phyloP scores from a whole-genome alignment of 2,888 invertebrate genomes.

The Leuctra nigra region DNA sequence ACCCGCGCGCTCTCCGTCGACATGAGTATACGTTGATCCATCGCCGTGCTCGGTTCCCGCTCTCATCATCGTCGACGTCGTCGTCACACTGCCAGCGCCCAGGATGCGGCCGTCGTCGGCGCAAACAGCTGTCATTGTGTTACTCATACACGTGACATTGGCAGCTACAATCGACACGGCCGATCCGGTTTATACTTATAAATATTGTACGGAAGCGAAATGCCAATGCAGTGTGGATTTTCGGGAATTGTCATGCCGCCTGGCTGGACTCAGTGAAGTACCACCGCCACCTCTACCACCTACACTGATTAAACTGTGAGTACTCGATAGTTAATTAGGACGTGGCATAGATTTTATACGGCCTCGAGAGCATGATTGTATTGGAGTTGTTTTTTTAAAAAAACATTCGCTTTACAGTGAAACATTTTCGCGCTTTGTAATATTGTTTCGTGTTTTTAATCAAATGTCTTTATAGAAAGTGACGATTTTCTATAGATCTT shows the following conservation, averaged over 20 bases:
- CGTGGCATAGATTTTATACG: constrained; percentile 1
- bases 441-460: too few relatives aligned
- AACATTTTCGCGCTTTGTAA: too few relatives aligned
- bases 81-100: constrained; percentile 35
- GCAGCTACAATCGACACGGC: neutral
- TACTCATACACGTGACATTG: neutral
- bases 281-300: constrained; percentile 34
- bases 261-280: constrained; percentile 35
- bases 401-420: too few relatives aligned
- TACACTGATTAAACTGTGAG: constrained; percentile 36
- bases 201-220: neutral
- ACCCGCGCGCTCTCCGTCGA: too few relatives aligned
- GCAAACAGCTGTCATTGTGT: neutral
- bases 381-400: too few relatives aligned
- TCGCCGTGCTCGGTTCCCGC: too few relatives aligned
- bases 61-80: constrained; percentile 92
- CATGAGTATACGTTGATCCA: too few relatives aligned
- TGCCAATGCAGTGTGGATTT: constrained; percentile 12
- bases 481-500: too few relatives aligned
- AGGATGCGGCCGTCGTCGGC: neutral
- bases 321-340: constrained; percentile 23
- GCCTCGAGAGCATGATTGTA: neutral
- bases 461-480: too few relatives aligned
- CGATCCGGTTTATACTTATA: neutral
- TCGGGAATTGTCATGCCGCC: constrained; percentile 34